phyloP scores from a whole-genome alignment of 2,113 vertebrate genomes.

The Gnathonemus echidnorhynchus region DNA sequence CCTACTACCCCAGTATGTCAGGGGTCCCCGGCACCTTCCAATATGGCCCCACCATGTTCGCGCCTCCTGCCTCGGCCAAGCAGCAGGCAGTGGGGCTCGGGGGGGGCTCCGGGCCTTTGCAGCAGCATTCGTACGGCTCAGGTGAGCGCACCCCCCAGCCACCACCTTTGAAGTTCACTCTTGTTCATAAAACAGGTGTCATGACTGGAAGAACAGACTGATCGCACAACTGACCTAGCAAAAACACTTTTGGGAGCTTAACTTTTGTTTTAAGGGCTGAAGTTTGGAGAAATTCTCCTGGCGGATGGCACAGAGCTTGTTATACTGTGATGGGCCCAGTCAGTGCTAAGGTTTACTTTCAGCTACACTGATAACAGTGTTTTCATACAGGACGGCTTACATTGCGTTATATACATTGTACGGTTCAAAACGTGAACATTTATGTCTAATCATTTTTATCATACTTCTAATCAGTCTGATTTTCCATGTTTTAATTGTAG shows the following conservation, averaged over 20 bases:
- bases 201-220: background rate
- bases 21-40: slow-evolving; percentile 89
- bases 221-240: background rate
- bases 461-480: background rate
- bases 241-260: background rate
- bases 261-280: background rate
- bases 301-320: background rate
- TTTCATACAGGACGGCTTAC: background rate
- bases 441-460: background rate
- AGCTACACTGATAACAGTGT: background rate
- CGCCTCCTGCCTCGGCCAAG: slow-evolving; percentile 84
- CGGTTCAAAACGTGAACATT: background rate
- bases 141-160: slow-evolving; percentile 49
- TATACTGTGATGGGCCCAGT: background rate
- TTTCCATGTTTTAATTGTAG: background rate
- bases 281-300: background rate
- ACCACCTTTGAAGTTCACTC: background rate
- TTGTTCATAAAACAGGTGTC: background rate
- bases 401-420: background rate
- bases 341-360: background rate
- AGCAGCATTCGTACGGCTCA: slow-evolving; percentile 78
- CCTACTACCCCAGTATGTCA: slow-evolving; percentile 82
- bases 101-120: slow-evolving; percentile 72
- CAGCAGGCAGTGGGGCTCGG: slow-evolving; percentile 76
- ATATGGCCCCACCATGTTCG: slow-evolving; percentile 88